phyloP scores from a whole-genome alignment of 2,888 invertebrate species.

The Palloptera scutellata region DNA sequence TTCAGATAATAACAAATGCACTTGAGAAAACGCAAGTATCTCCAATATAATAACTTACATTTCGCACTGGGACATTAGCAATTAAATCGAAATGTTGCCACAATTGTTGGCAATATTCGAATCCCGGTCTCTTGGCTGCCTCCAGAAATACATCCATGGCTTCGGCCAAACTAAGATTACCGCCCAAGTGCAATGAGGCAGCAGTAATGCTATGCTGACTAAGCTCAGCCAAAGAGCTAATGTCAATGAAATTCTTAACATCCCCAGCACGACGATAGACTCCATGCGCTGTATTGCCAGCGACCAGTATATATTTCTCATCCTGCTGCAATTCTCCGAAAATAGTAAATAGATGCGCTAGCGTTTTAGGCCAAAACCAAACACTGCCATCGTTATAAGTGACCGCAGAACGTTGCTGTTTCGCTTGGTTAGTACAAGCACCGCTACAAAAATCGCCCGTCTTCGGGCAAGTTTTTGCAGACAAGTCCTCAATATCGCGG shows the following conservation, averaged over 20 bases:
- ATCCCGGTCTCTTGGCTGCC: slow-evolving; percentile 63
- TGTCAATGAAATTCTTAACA: slow-evolving; percentile 70
- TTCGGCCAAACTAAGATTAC: slow-evolving; percentile 66
- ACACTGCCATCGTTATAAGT: slow-evolving; percentile 49
- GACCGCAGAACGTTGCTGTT: slow-evolving; percentile 15
- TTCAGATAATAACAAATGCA: too few relatives aligned
- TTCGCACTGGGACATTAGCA: slow-evolving; percentile 74
- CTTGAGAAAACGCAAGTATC: background rate
- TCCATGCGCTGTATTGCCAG: slow-evolving; percentile 82
- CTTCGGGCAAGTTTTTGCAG: slow-evolving; percentile 63
- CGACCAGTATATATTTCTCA: slow-evolving; percentile 71
- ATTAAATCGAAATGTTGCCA: slow-evolving; percentile 71
- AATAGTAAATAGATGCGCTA: slow-evolving; percentile 45
- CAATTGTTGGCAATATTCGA: slow-evolving; percentile 66
- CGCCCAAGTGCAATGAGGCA: slow-evolving; percentile 49
- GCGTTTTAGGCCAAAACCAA: slow-evolving; percentile 55
- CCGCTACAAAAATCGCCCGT: slow-evolving; percentile 60
- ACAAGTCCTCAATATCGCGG: slow-evolving; percentile 63
- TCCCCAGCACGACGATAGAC: slow-evolving; percentile 59
- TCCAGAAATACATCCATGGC: slow-evolving; percentile 66
- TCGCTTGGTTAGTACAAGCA: slow-evolving; percentile 46
- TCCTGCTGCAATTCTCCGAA: slow-evolving; percentile 55
- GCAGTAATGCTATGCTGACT: slow-evolving; percentile 60
- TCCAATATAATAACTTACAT: too few relatives aligned
- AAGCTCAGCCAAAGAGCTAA: slow-evolving; percentile 70